phyloP scores from a whole-genome alignment of 2,797 vertebrate species.

The Sylvia borin region DNA sequence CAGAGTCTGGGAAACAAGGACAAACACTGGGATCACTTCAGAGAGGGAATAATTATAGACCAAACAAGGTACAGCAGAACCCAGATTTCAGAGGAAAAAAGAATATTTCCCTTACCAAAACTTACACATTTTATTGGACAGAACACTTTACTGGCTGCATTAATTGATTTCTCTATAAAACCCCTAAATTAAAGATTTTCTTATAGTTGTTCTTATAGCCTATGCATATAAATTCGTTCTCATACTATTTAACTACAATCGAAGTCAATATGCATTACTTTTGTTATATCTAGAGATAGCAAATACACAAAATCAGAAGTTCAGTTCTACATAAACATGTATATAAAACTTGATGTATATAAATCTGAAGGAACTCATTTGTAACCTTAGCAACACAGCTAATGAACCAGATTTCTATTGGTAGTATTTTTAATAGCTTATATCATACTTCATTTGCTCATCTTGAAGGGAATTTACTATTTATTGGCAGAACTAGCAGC shows the following conservation, averaged over 20 bases:
- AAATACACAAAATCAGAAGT: not conserved
- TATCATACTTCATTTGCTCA: not conserved
- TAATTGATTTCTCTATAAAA: not conserved
- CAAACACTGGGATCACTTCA: not conserved
- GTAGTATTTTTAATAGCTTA: slow-evolving; percentile 10
- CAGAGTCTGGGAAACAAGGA: not conserved
- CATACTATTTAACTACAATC: not conserved
- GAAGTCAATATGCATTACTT: not conserved
- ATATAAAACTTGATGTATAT: not conserved
- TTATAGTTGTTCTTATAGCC: not conserved
- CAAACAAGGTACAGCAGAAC: not conserved
- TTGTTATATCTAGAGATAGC: not conserved
- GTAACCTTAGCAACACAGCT: not conserved
- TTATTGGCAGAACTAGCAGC: not conserved
- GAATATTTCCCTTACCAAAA: not conserved
- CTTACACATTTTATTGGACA: not conserved
- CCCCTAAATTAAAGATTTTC: not conserved
- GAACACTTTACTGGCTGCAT: not conserved
- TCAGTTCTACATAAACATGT: not conserved
- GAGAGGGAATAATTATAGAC: not conserved
- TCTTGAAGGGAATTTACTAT: not conserved
- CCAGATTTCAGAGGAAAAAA: not conserved
- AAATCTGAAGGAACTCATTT: not conserved
- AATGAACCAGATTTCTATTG: not conserved
- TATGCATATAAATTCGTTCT: not conserved